Evolutionary conservation across 2,113 vertebrate genomes (phyloP), one percentile per base, ranked within the genome.

Genomic region (Muntiacus muntjak): DNA sequence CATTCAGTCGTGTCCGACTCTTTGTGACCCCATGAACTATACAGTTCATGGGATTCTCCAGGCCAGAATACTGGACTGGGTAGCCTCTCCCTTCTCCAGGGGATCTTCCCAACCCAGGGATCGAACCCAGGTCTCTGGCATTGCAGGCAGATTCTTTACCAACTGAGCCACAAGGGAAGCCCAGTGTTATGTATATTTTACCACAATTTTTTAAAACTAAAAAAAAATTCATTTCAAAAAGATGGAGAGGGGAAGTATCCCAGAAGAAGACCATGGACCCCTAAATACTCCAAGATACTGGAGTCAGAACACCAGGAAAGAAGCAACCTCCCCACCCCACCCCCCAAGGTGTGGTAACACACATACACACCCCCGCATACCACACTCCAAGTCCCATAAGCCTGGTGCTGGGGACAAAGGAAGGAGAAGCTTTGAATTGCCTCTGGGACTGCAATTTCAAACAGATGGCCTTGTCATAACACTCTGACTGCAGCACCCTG

Each of bases 171-270:
- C 47, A 50, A 13, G 47, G 47, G 47, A 50, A 50, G 47, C 47
- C 47, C 47, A 50, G 47, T 60, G 6, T n/a, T 7, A 23, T n/a
- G 33, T 57, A 16, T 67, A 78, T 54, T 96, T 50, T 47, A 84
- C 55, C 14, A 55, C 36, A 6, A 74, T 58, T 52, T 84, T 40
- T 40, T 16, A 40, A 86, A 76, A 28, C 83, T 47, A 76, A 86
- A 76, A 84, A 84, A n/a, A n/a, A 26, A 55, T 67, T 40, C 78
- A 57, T 91, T 79, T 79, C 25, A 36, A 91, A 76, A 84, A 94
- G 89, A 86, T 45, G 86, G 76, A 60, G 17, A 7, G n/a, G 14
- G 25, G 16, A 82, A 64, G 6, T 88, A 60, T 57, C 43, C 45
- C 55, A 88, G 50, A 81, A 84, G 25, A 52, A 97, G 55, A 76